phyloP scores from a whole-genome alignment of 2,888 invertebrate species.

The Ochropleura leucogaster region DNA sequence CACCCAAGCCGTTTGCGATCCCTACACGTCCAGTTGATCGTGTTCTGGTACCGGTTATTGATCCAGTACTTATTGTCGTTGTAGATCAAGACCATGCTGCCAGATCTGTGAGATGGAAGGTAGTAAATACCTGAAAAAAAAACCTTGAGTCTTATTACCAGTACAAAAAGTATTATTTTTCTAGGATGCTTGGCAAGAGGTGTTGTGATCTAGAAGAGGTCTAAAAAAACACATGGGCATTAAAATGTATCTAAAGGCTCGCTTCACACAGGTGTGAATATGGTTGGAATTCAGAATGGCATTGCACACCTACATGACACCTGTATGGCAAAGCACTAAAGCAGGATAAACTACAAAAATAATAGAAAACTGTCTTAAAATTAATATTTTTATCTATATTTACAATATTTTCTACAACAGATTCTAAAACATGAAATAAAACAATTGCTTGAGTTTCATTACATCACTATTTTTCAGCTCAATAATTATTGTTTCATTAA shows the following conservation, averaged over 20 bases:
- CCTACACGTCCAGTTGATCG: slow-evolving; percentile 88
- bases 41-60: slow-evolving; percentile 88
- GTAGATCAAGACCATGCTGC: slow-evolving; percentile 88
- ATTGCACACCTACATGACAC: not conserved
- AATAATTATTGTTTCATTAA: slow-evolving; percentile 10
- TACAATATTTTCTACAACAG: slow-evolving; percentile 48
- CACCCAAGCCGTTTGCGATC: slow-evolving; percentile 86
- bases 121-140: slow-evolving; percentile 85
- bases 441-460: slow-evolving; percentile 44
- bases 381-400: slow-evolving; percentile 42
- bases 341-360: not conserved
- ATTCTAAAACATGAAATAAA: slow-evolving; percentile 47
- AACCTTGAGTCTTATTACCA: slow-evolving; percentile 66
- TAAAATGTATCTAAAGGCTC: slow-evolving; percentile 7
- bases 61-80: slow-evolving; percentile 89
- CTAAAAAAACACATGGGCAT: slow-evolving; percentile 1
- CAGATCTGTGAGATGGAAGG: slow-evolving; percentile 87
- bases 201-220: not conserved
- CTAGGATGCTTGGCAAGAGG: slow-evolving; percentile 3
- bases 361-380: slow-evolving; percentile 35
- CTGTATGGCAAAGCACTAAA: slow-evolving; percentile 6
- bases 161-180: slow-evolving; percentile 12
- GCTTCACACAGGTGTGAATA: slow-evolving; percentile 1
- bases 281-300: not conserved
- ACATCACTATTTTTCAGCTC: slow-evolving; percentile 31